Conservation (phyloP, 2,888 invertebrate genomes). For the Catocala fraxini region DNA sequence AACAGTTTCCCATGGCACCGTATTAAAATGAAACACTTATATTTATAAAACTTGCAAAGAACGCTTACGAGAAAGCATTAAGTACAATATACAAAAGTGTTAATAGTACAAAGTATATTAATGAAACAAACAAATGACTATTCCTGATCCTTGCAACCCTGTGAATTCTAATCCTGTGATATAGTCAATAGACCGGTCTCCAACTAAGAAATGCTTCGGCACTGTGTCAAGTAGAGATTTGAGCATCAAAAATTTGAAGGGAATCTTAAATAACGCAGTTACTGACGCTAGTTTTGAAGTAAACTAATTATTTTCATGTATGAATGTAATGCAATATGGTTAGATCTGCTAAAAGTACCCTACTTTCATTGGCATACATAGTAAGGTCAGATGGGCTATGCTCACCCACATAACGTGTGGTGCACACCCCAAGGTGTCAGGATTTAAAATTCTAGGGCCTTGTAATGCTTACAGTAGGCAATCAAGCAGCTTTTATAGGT, state of each 20-base stretch:
- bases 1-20: conserved; percentile 50
- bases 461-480: too few species aligned
- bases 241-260: neutral
- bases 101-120: conserved; percentile 15
- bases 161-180: conserved; percentile 82
- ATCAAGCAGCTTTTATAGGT: too few species aligned
- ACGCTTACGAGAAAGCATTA: conserved; percentile 39
- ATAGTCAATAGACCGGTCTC: conserved; percentile 66
- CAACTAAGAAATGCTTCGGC: conserved; percentile 61
- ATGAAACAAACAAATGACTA: conserved; percentile 42
- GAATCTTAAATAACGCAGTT: neutral
- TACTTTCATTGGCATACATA: too few species aligned
- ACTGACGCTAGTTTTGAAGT: too few species aligned
- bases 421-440: too few species aligned
- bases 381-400: too few species aligned
- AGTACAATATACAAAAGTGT: conserved; percentile 41
- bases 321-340: too few species aligned
- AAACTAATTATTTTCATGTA: too few species aligned
- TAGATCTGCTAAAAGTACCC: too few species aligned
- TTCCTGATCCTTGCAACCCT: conserved; percentile 74
- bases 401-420: too few species aligned
- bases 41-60: conserved; percentile 31
- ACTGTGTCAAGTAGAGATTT: conserved; percentile 36
- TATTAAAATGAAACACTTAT: conserved; percentile 39
- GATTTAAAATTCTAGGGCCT: too few species aligned